Conservation (phyloP, 2,797 vertebrate genomes). For the Psittacula derbiana region DNA sequence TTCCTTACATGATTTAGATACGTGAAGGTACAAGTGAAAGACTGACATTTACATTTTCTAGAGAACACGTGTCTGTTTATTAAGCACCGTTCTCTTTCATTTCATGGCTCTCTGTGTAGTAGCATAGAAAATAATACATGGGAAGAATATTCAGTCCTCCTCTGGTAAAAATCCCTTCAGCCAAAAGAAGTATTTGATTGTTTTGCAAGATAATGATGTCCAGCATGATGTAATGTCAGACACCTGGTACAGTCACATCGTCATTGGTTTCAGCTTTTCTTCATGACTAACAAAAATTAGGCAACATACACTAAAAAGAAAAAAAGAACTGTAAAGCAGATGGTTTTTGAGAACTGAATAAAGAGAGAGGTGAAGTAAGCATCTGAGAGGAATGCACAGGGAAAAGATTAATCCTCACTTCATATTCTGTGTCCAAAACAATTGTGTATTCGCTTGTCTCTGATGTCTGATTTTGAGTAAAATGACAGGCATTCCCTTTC, state of each 20-base stretch:
- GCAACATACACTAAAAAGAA: constrained; percentile 73
- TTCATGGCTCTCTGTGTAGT: neutral
- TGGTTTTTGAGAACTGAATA: constrained; percentile 88
- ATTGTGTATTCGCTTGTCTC: constrained; percentile 75
- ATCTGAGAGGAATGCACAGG: constrained; percentile 84
- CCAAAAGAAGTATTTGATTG: neutral
- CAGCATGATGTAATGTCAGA: constrained; percentile 12
- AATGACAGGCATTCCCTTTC: constrained; percentile 18
- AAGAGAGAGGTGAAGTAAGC: constrained; percentile 89
- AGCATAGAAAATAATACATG: neutral
- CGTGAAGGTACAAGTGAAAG: neutral
- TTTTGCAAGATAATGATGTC: constrained; percentile 44
- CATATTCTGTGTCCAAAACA: constrained; percentile 72
- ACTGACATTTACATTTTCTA: neutral
- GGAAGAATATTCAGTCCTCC: neutral
- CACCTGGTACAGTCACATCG: constrained; percentile 59
- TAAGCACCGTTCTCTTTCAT: neutral
- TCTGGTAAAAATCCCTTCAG: neutral
- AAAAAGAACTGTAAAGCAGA: constrained; percentile 86
- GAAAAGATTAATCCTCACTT: constrained; percentile 87
- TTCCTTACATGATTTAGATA: neutral
- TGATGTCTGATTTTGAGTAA: constrained; percentile 45
- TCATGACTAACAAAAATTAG: constrained; percentile 75
- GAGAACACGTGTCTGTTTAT: neutral
- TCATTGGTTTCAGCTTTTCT: constrained; percentile 74